Evolutionary conservation across 2,888 invertebrate species (phyloP).

Genomic region (Abrostola tripartita): DNA sequence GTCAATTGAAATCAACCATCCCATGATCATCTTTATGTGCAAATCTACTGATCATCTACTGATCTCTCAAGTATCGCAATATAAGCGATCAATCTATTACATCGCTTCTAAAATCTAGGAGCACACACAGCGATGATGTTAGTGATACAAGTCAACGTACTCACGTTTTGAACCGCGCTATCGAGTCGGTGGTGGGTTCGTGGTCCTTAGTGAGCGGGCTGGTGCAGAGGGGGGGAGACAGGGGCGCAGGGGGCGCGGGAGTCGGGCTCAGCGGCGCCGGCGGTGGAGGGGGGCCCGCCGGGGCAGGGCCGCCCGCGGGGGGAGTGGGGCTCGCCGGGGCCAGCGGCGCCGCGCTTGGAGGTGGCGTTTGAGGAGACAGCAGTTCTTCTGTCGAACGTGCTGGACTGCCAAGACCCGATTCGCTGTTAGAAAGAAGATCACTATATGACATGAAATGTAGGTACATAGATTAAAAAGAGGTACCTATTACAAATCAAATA

Average conservation of each 20-base stretch:
- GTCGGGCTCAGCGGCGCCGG: conserved; percentile 60
- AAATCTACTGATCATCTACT: conserved; percentile 5
- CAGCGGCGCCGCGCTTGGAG: conserved; percentile 63
- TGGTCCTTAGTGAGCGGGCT: conserved; percentile 79
- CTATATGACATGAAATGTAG: not conserved
- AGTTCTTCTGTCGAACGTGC: conserved; percentile 80
- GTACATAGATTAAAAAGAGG: not conserved
- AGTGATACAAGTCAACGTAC: conserved; percentile 56
- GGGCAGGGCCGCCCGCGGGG: not conserved
- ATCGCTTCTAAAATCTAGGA: conserved; percentile 35
- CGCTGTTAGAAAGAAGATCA: conserved; percentile 64
- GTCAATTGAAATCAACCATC: conserved; percentile 1
- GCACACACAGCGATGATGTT: conserved; percentile 29
- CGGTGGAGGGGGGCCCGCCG: conserved; percentile 13
- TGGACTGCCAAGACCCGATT: conserved; percentile 83
- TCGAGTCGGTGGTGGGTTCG: conserved; percentile 78
- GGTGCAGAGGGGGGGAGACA: conserved; percentile 81
- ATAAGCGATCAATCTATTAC: conserved; percentile 31
- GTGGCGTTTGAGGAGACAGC: conserved; percentile 78
- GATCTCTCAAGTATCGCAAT: conserved; percentile 18
- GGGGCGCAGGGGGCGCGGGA: conserved; percentile 61
- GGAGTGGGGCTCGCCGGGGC: conserved; percentile 16
- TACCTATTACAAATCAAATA: too few relatives aligned
- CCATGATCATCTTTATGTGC: conserved; percentile 7
- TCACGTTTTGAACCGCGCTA: conserved; percentile 85